phyloP scores from a whole-genome alignment of 2,113 vertebrate genomes.

The Cyprinodon tularosa region DNA sequence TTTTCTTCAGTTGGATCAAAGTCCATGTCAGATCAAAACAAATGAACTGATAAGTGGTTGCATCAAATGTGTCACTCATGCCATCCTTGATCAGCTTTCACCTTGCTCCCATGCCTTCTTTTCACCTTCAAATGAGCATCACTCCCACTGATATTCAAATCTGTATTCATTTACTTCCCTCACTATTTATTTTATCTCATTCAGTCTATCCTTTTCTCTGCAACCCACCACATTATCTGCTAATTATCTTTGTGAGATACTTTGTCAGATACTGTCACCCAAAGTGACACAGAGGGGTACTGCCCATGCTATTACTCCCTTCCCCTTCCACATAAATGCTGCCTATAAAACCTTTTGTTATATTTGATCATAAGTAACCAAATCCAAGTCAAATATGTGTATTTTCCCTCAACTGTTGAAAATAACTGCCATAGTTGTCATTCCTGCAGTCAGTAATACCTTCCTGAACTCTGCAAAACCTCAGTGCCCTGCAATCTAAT shows the following conservation, averaged over 20 bases:
- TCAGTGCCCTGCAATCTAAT: conserved; percentile 75
- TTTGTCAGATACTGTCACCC: conserved; percentile 50
- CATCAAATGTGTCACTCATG: conserved; percentile 37
- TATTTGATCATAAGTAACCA: conserved; percentile 72
- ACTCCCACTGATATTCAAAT: conserved; percentile 49
- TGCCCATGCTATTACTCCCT: conserved; percentile 44
- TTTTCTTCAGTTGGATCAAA: conserved; percentile 26
- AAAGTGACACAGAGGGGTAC: conserved; percentile 33
- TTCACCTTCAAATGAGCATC: conserved; percentile 33
- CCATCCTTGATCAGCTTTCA: conserved; percentile 61
- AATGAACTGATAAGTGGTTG: conserved; percentile 53
- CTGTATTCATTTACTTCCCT: conserved; percentile 61
- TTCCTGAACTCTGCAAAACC: conserved; percentile 69
- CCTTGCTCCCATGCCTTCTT: conserved; percentile 52
- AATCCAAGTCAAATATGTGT: conserved; percentile 75
- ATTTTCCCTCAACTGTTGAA: conserved; percentile 72
- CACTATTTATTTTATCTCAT: conserved; percentile 61
- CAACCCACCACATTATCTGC: conserved; percentile 63
- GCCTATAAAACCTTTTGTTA: conserved; percentile 60
- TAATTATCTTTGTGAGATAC: conserved; percentile 64
- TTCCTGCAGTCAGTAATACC: conserved; percentile 52
- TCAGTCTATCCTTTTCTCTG: conserved; percentile 48
- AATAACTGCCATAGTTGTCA: conserved; percentile 67
- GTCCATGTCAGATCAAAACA: conserved; percentile 48
- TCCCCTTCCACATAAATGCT: conserved; percentile 23